Evolutionary conservation across 2,797 vertebrate species (phyloP).

Genomic region (Antennarius maculatus): DNA sequence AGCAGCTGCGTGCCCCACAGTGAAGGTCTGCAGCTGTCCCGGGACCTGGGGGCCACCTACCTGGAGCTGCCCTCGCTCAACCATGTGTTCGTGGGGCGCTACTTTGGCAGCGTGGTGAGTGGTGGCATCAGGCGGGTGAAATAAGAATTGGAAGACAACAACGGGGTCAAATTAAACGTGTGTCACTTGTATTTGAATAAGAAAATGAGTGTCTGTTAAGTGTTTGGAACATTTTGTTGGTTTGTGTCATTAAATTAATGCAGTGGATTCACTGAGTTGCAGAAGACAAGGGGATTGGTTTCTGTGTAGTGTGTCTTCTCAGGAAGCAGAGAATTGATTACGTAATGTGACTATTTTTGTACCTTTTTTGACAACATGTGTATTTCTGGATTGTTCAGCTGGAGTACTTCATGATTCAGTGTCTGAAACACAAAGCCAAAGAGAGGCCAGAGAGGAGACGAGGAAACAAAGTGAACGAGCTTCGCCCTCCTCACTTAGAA

Average conservation of each 20-base stretch:
- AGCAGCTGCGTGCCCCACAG: conserved; percentile 91
- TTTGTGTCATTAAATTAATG: not conserved
- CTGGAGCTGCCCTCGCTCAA: conserved; percentile 93
- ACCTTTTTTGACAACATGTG: conserved; percentile 26
- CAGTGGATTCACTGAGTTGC: not conserved
- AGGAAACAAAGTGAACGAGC: conserved; percentile 83
- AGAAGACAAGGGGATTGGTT: conserved; percentile 10
- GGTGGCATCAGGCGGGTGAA: not conserved
- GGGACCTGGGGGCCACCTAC: conserved; percentile 93
- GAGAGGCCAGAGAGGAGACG: conserved; percentile 91
- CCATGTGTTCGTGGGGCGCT: conserved; percentile 93
- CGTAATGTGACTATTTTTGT: conserved; percentile 37
- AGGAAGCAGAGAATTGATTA: conserved; percentile 30
- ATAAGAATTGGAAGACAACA: not conserved
- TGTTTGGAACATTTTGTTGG: not conserved
- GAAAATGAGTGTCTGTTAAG: not conserved
- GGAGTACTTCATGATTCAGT: conserved; percentile 98
- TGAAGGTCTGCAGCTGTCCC: conserved; percentile 92
- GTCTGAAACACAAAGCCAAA: conserved; percentile 95
- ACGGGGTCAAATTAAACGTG: not conserved
- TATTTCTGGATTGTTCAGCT: conserved; percentile 79
- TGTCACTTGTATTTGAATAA: not conserved
- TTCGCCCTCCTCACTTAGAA: conserved; percentile 91
- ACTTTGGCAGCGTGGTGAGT: conserved; percentile 95
- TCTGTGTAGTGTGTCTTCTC: not conserved